Evolutionary conservation across 2,888 invertebrate genomes (phyloP).

Genomic region (Mythimna vitellina): DNA sequence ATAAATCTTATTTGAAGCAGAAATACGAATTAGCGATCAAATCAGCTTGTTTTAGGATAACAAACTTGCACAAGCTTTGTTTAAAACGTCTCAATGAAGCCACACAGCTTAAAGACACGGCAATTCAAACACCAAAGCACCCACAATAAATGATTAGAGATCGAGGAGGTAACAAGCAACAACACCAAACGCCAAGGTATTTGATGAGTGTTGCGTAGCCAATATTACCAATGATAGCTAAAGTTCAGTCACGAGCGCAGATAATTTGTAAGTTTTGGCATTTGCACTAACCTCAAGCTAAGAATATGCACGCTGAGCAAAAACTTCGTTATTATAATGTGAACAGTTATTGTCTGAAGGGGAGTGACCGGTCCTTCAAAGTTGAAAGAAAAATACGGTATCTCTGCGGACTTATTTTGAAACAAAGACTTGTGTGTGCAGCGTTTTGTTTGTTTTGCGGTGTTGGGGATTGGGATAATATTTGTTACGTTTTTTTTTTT

Average conservation of each 20-base stretch:
- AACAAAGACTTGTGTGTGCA: slow-evolving; percentile 40
- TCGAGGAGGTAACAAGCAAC: slow-evolving; percentile 60
- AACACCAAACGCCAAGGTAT: slow-evolving; percentile 64
- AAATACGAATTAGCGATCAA: neutral
- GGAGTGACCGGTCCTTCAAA: slow-evolving; percentile 66
- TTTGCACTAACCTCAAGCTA: slow-evolving; percentile 72
- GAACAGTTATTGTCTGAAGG: slow-evolving; percentile 59
- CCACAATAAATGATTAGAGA: slow-evolving; percentile 54
- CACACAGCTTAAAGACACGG: neutral
- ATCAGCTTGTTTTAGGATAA: neutral
- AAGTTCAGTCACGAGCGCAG: slow-evolving; percentile 85
- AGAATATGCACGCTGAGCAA: slow-evolving; percentile 66
- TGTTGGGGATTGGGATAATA: neutral
- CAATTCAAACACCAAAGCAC: slow-evolving; percentile 9
- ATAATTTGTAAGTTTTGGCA: slow-evolving; percentile 87
- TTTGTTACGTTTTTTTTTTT: no score
- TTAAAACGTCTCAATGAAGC: slow-evolving; percentile 19
- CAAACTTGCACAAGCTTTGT: neutral
- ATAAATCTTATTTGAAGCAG: no score
- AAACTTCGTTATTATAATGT: slow-evolving; percentile 63
- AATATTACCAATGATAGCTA: slow-evolving; percentile 81
- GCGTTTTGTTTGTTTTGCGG: neutral
- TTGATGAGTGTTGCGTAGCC: slow-evolving; percentile 81
- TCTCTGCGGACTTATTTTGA: slow-evolving; percentile 30
- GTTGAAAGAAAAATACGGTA: slow-evolving; percentile 57